Base-by-base conservation (phyloP, 2,888 invertebrate species). In the Drosophila suboccidentalis region DNA sequence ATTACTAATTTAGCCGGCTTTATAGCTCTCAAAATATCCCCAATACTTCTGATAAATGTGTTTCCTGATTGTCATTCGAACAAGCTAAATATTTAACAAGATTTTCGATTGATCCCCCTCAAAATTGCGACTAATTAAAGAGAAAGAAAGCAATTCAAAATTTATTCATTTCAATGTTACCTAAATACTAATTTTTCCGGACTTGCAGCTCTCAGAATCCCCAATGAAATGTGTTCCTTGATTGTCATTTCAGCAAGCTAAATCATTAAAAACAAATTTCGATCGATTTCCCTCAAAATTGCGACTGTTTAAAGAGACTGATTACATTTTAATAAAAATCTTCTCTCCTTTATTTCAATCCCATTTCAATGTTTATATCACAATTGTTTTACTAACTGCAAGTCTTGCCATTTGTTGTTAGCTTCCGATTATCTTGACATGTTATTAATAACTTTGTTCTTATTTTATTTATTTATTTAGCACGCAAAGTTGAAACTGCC, bases 401-500 rank as follows among this genome's bases (percentile, higher is more conserved):
- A 71, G 44, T 22, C 15, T 11, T 15, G 22, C 15, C 3, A 60
- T 53, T 22, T 65, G n/a, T 44, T 57, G 4, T 47, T 22, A 47
- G 13, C 17, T 38, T 17, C 2, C 3, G 3, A 11, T 44, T 49
- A 10, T 6, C 26, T 26, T 38, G 0, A 4, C 8, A 17, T 10
- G 2, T 3, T 39, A 8, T 8, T 66, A 39, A 26, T 65, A 39
- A 60, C 9, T 39, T n/a, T 39, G 11, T 43, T 38, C 5, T 39
- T 44, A 9, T 65, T 46, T 47, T n/a, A 3, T 44, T 17, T 49
- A 1, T 29, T 3, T 41, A 44, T 49, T n/a, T 46, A 87, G 80
- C 73, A 11, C 80, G 69, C 46, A 58, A 71, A 54, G 0, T 44
- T 59, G 67, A 71, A 22, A 29, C 66, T 57, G 55, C 70, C 55